phyloP scores from a whole-genome alignment of 2,888 invertebrate species.

The Liodrosophila aerea region DNA sequence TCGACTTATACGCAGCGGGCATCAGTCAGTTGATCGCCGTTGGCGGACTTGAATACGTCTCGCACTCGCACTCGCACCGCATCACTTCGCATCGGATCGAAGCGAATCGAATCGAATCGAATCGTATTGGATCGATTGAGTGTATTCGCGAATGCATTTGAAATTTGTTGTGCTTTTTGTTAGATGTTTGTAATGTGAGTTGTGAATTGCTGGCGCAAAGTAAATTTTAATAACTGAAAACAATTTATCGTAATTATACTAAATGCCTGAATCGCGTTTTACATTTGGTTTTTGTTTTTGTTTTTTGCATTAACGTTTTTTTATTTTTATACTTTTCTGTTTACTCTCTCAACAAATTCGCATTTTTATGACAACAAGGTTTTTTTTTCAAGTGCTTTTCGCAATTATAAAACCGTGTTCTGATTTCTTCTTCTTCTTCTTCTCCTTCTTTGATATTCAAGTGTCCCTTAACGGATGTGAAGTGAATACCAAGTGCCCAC shows the following conservation, averaged over 20 bases:
- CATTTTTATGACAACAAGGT: too few relatives aligned
- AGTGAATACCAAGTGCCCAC: constrained; percentile 33
- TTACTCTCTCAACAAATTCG: too few relatives aligned
- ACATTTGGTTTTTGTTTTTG: constrained; percentile 1
- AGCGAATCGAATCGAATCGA: background rate
- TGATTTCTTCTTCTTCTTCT: constrained; percentile 48
- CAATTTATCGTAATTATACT: background rate
- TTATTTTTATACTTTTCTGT: too few relatives aligned
- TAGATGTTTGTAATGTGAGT: constrained; percentile 7
- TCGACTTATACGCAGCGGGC: constrained; percentile 35
- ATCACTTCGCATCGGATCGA: constrained; percentile 2
- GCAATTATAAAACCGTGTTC: constrained; percentile 17
- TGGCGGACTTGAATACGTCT: constrained; percentile 67
- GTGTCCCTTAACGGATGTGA: constrained; percentile 64
- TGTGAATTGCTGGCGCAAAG: too few relatives aligned
- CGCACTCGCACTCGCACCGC: constrained; percentile 9
- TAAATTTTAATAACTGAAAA: background rate
- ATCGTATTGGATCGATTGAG: constrained; percentile 1
- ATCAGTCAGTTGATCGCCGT: constrained; percentile 77
- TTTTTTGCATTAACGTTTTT: too few relatives aligned
- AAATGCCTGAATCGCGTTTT: background rate
- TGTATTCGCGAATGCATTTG: constrained; percentile 9
- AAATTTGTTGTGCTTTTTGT: background rate
- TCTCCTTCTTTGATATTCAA: constrained; percentile 54
- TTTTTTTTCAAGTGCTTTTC: background rate